phyloP scores from a whole-genome alignment of 2,113 vertebrate species.

The Coturnix japonica region DNA sequence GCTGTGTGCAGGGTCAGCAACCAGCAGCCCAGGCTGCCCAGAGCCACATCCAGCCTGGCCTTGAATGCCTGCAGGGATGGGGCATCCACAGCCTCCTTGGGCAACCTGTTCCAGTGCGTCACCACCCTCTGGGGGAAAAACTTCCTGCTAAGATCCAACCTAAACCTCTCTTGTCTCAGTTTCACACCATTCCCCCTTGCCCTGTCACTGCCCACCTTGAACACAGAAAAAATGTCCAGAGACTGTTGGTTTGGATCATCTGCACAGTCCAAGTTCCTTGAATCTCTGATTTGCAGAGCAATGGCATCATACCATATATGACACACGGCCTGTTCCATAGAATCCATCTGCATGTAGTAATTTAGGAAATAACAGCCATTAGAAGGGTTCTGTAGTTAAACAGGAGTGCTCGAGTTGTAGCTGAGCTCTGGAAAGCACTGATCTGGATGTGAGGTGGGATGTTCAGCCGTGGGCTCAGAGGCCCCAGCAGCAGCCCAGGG shows the following conservation, averaged over 20 bases:
- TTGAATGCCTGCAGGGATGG: too few relatives aligned
- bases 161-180: too few relatives aligned
- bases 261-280: neutral
- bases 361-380: neutral
- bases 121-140: too few relatives aligned
- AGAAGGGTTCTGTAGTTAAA: neutral
- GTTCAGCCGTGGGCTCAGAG: neutral
- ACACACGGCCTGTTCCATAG: fast-evolving
- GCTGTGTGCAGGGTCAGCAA: neutral
- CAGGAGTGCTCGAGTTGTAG: neutral
- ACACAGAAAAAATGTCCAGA: neutral
- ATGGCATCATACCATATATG: neutral
- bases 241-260: neutral
- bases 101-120: too few relatives aligned
- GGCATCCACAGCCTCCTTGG: too few relatives aligned
- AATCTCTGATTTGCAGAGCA: neutral
- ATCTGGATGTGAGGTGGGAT: neutral
- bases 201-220: too few relatives aligned
- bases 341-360: neutral
- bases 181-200: too few relatives aligned
- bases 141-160: too few relatives aligned
- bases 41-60: too few relatives aligned
- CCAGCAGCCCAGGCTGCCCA: too few relatives aligned
- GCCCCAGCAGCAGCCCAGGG: neutral
- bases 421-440: neutral